Evolutionary conservation across 2,113 vertebrate species (phyloP), one percentile per base, ranked within the genome.

Genomic region (Semicossyphus pulcher): DNA sequence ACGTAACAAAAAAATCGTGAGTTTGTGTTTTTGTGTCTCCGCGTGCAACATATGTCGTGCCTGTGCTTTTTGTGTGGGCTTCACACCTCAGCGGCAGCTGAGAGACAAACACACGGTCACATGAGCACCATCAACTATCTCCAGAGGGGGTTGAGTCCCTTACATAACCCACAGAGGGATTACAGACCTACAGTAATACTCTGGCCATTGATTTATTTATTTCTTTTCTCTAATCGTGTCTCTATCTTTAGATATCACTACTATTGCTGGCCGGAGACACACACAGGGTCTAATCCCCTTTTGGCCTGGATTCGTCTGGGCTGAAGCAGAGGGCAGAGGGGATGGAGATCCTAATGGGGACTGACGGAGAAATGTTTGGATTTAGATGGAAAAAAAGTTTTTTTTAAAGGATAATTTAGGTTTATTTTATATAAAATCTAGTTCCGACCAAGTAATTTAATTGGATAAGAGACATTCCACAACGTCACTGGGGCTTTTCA

Each of bases 151-250:
- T 26, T 74, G 58, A 78, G 44, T 74, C 72, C 44, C 64, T 91
- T 91, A 86, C 32, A 32, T 87, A 90, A 92, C 42, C 48, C 83
- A 69, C 79, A 49, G 80, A 36, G 52, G 86, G 83, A 90, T 91
- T 90, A 87, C 16, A 78, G 73, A 11, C 18, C 23, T 0, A 18
- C 62, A 57, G 58, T 85, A 83, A 81, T 76, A 81, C 71, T 42
- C 39, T 76, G 71, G 48, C 72, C 51, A 79, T 86, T 85, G 65
- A 84, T 85, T 88, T 78, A 79, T 91, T 91, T 83, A 36, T 80
- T 80, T 89, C 0, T 84, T 72, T 84, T 58, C 56, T 78, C 23
- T 76, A 87, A 87, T 89, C 84, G 63, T 11, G 69, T 39, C n/a
- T 86, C 81, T 86, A 69, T 82, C 75, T 90, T 84, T 85, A 62